Conservation (phyloP, 1,140 invertebrate species). For the Holotrichia oblita region DNA sequence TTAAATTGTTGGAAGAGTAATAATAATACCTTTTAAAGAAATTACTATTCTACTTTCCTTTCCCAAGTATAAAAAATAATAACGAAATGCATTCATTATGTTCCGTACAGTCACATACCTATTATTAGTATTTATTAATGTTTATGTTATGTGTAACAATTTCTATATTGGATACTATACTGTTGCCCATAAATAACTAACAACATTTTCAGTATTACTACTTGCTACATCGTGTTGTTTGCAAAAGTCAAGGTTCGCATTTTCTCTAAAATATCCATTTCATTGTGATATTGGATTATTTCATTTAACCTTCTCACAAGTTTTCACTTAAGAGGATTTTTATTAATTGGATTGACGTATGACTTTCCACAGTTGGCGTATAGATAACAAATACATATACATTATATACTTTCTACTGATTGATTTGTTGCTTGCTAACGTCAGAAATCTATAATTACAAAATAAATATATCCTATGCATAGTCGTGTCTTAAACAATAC, state of each 20-base stretch:
- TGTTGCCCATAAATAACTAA: not conserved
- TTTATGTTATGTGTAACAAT: not conserved
- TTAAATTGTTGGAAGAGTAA: too few species aligned
- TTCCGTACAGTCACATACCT: not conserved
- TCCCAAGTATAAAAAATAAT: not conserved
- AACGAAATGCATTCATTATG: not conserved
- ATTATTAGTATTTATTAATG: not conserved
- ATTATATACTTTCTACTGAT: not conserved
- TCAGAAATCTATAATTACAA: not conserved
- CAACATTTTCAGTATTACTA: not conserved
- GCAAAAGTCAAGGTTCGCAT: constrained; percentile 16
- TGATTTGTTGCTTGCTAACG: not conserved
- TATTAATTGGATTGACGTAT: not conserved
- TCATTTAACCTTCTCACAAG: constrained; percentile 20
- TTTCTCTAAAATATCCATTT: constrained; percentile 10
- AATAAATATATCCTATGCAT: not conserved
- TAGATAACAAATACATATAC: not conserved
- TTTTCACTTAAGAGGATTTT: constrained; percentile 21
- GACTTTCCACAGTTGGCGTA: not conserved
- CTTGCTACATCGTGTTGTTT: not conserved
- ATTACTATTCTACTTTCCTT: constrained; percentile 17
- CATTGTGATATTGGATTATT: constrained; percentile 13
- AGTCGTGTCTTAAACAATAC: too few species aligned
- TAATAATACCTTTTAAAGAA: not conserved
- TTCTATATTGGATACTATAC: not conserved